A percentile compares a stretch with the other conserved stretches of the same genome.
These are phyloP conservation scores for Rhopilema esculentum DNA, from an alignment of 30 jellyfish, hydroid and myxozoan species.

Conservation along the genomic window DNA sequence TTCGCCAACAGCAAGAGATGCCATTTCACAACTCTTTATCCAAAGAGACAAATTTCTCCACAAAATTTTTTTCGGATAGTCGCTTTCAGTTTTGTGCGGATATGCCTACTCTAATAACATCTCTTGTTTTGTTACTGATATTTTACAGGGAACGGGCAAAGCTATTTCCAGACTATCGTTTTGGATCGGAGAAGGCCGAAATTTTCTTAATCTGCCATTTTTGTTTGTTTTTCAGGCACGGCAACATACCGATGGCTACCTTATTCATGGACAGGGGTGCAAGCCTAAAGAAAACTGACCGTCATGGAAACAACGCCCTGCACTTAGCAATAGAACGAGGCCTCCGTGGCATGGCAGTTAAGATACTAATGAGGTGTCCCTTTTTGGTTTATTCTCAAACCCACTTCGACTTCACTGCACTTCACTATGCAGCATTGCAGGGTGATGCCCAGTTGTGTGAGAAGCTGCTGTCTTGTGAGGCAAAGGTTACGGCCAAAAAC, in stretches of 20 bases:
- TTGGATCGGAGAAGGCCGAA: too few relatives aligned
- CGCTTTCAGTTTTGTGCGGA: too few relatives aligned
- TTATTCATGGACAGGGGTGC: slow-evolving; percentile 16
- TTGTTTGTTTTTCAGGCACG: background rate
- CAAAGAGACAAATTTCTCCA: too few relatives aligned
- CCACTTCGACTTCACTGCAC: slow-evolving; percentile 52
- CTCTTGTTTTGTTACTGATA: too few relatives aligned
- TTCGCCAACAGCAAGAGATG: too few relatives aligned
- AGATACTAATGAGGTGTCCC: slow-evolving; percentile 14
- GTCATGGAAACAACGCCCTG: background rate
- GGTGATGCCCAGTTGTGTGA: slow-evolving; percentile 54
- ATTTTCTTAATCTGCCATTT: too few relatives aligned
- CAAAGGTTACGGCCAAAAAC: slow-evolving; percentile 1
- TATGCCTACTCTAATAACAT: too few relatives aligned
- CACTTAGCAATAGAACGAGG: slow-evolving; percentile 13
- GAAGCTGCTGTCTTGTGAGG: slow-evolving; percentile 14
- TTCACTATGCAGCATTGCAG: slow-evolving; percentile 60
- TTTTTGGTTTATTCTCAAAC: slow-evolving; percentile 8
- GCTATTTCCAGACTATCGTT: too few relatives aligned
- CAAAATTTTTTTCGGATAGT: too few relatives aligned
- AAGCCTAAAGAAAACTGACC: background rate
- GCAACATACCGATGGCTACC: slow-evolving; percentile 12
- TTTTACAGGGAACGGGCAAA: too few relatives aligned
- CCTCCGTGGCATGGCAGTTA: slow-evolving; percentile 13
- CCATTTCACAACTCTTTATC: too few relatives aligned